Conservation (phyloP, 1,140 invertebrate genomes). For the Anthonomus grandis region DNA sequence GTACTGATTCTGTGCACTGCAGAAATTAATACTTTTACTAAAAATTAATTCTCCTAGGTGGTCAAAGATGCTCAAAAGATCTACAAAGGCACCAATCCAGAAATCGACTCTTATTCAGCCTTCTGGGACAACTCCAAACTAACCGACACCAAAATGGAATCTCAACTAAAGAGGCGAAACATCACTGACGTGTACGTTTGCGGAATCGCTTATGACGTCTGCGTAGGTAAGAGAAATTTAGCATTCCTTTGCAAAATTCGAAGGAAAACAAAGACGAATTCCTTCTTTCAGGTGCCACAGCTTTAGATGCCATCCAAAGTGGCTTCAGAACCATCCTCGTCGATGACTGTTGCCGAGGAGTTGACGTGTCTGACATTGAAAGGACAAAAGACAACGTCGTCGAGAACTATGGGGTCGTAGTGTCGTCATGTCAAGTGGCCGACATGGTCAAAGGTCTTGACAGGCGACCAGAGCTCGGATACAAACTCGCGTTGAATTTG, state of each 20-base stretch:
- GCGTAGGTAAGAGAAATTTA: slow-evolving; percentile 62
- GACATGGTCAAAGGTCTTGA: slow-evolving; percentile 58
- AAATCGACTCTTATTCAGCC: slow-evolving; percentile 78
- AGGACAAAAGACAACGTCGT: slow-evolving; percentile 52
- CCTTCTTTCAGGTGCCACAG: slow-evolving; percentile 55
- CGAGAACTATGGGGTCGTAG: slow-evolving; percentile 55
- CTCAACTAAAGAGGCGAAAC: slow-evolving; percentile 56
- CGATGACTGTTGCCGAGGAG: slow-evolving; percentile 68
- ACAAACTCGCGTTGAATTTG: slow-evolving; percentile 53
- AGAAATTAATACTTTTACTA: not conserved
- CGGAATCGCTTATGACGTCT: slow-evolving; percentile 77
- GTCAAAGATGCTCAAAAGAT: slow-evolving; percentile 58
- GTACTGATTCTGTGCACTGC: no score
- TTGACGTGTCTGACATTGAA: slow-evolving; percentile 55
- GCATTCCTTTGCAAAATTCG: not conserved
- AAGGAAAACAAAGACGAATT: not conserved
- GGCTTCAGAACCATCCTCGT: slow-evolving; percentile 68
- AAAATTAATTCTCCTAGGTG: slow-evolving; percentile 42
- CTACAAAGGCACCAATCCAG: slow-evolving; percentile 69
- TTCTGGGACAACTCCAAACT: slow-evolving; percentile 73
- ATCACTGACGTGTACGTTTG: slow-evolving; percentile 75
- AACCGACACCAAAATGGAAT: slow-evolving; percentile 60
- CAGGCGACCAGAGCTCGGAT: slow-evolving; percentile 58
- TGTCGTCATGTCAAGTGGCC: slow-evolving; percentile 55
- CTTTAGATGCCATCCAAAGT: slow-evolving; percentile 59